Evolutionary conservation across 2,113 vertebrate species (phyloP).

Genomic region (Ciconia stormi): DNA sequence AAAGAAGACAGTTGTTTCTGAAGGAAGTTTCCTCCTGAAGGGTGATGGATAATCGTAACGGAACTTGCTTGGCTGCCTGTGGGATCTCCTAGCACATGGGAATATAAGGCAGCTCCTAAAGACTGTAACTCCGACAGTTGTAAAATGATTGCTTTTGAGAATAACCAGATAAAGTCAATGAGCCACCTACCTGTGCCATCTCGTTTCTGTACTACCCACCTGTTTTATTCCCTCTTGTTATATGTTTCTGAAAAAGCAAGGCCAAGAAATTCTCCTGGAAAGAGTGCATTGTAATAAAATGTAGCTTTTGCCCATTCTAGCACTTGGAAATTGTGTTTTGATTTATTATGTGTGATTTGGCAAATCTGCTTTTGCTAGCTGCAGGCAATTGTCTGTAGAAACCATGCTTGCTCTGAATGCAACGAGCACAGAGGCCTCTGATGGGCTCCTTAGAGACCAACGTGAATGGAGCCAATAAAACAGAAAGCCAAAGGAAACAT

Average conservation of each 20-base stretch:
- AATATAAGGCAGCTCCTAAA: background rate
- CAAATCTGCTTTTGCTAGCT: conserved; percentile 40
- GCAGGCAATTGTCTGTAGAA: conserved; percentile 45
- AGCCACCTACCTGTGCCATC: background rate
- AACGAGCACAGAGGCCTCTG: background rate
- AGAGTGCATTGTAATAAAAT: background rate
- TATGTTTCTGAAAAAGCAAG: background rate
- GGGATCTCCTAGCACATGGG: background rate
- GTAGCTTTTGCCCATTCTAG: background rate
- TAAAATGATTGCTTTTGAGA: background rate
- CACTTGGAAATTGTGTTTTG: conserved; percentile 52
- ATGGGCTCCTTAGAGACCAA: conserved; percentile 35
- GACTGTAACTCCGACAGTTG: background rate
- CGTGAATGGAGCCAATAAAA: background rate
- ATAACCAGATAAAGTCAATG: background rate
- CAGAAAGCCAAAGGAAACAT: conserved; percentile 58
- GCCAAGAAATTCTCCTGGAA: background rate
- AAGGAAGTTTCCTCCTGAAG: conserved; percentile 8
- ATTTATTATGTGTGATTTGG: conserved; percentile 61
- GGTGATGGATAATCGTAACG: background rate
- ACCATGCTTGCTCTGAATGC: background rate
- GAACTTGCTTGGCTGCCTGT: background rate
- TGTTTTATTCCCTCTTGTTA: background rate
- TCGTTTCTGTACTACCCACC: background rate
- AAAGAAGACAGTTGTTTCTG: conserved; percentile 16